Evolutionary conservation across 2,797 vertebrate genomes (phyloP), one percentile per base, ranked within the genome.

Genomic region (Synanceia verrucosa): DNA sequence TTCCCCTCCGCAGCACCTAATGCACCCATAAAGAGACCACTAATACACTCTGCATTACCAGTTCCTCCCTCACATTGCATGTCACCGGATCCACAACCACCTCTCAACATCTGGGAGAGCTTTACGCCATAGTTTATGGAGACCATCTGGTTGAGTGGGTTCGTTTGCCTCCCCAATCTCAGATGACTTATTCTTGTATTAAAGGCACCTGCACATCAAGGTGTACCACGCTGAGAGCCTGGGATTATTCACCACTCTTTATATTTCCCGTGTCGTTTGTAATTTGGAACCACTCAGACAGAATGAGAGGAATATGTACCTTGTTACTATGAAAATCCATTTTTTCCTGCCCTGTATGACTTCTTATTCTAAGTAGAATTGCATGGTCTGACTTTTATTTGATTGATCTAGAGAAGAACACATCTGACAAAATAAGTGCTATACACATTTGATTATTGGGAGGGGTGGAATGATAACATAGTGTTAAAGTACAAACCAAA

Each of bases 11-110:
- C 75, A 73, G 85, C 84, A 87, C 85, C 89, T 82, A 87, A 90
- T 89, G 72, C 80, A 85, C 70, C 79, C 87, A 91, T 93, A 93
- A 94, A 94, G 90, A 91, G 82, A 89, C 87, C 77, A 66, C 89
- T 89, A 91, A 92, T 89, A 92, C 85, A 86, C 88, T 90, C 82
- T 73, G 88, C 76, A 88, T 85, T 85, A 90, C 82, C 83, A 83
- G 82, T 85, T 82, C 78, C 86, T 86, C 82, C 85, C 70, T 83
- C 74, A 74, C 86, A 83, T 85, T 70, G 77, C 86, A 83, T 93
- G 87, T 92, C 90, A 91, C 84, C 56, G 67, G 81, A 91, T 82
- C 85, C 12, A 68, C 85, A 87, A 88, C 86, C 83, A 82, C 86
- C 78, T 80, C 83, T 82, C 77, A 86, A 89, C 90, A 92, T 93